These are phyloP conservation scores for Barypeithes pellucidus DNA, from an alignment of 2,888 invertebrate species.

Conservation along the genomic window DNA sequence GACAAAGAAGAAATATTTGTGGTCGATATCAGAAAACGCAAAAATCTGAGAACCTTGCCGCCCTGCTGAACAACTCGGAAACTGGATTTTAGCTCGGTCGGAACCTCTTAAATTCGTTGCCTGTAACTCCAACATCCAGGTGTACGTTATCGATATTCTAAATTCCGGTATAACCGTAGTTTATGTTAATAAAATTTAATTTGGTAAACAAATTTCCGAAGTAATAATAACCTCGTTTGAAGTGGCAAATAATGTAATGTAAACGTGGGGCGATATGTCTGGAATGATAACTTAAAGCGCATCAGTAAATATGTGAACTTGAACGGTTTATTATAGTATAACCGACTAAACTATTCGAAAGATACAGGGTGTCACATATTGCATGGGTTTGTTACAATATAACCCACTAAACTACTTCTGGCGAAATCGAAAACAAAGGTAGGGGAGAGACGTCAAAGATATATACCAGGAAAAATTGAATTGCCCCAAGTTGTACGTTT, in stretches of 20 bases:
- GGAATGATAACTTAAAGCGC: slow-evolving; percentile 4
- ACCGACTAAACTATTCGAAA: background rate
- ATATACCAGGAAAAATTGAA: too few relatives aligned
- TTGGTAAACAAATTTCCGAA: slow-evolving; percentile 33
- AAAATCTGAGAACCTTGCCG: too few relatives aligned
- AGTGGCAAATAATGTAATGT: slow-evolving; percentile 11
- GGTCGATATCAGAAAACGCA: too few relatives aligned
- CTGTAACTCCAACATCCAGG: slow-evolving; percentile 11
- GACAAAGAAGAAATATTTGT: too few relatives aligned
- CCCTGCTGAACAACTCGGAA: too few relatives aligned
- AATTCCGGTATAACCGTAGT: slow-evolving; percentile 16
- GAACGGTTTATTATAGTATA: slow-evolving; percentile 10
- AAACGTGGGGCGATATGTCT: slow-evolving; percentile 28
- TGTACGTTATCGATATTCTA: slow-evolving; percentile 14
- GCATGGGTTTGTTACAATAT: too few relatives aligned
- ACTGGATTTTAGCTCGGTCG: too few relatives aligned
- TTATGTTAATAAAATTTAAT: slow-evolving; percentile 29
- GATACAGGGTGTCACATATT: too few relatives aligned
- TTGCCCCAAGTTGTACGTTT: too few relatives aligned
- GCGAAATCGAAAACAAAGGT: too few relatives aligned
- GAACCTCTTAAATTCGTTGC: slow-evolving; percentile 22
- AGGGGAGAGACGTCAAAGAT: too few relatives aligned
- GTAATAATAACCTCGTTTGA: slow-evolving; percentile 23
- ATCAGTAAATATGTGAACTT: background rate
- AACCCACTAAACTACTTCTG: too few relatives aligned